A percentile compares a stretch with the other conserved stretches of the same genome.
Evolutionary conservation across 2,797 vertebrate species (phyloP).

Genomic region (Aldrovandia affinis): DNA sequence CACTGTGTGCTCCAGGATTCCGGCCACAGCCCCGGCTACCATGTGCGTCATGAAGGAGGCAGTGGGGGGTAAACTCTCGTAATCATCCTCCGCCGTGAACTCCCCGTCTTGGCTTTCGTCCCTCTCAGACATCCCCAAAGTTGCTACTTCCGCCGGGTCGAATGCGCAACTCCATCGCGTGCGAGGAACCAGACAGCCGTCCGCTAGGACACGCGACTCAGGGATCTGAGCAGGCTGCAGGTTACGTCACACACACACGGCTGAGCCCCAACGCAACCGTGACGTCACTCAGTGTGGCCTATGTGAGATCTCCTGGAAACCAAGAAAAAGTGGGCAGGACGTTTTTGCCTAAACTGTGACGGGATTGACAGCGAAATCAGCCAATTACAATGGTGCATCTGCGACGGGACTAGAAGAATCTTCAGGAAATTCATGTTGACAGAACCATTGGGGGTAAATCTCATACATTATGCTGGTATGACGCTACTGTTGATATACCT

Average conservation of each 20-base stretch:
- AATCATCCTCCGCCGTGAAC: conserved; percentile 70
- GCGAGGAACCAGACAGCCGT: conserved; percentile 37
- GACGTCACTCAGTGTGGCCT: conserved; percentile 52
- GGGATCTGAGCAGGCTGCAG: conserved; percentile 47
- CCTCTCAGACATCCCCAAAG: conserved; percentile 75
- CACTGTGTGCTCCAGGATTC: conserved; percentile 92
- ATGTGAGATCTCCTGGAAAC: conserved; percentile 47
- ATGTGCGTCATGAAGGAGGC: conserved; percentile 89
- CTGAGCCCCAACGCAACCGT: conserved; percentile 54
- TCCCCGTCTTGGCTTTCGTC: conserved; percentile 62
- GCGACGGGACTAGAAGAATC: not conserved
- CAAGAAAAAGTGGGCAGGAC: conserved; percentile 35
- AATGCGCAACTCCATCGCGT: conserved; percentile 73
- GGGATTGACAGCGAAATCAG: not conserved
- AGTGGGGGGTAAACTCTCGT: conserved; percentile 89
- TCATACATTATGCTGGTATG: too few species aligned
- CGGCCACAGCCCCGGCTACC: conserved; percentile 95
- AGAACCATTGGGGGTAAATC: not conserved
- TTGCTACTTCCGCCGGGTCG: conserved; percentile 58
- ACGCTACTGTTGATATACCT: too few species aligned
- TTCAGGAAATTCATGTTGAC: not conserved
- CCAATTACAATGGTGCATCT: conserved; percentile 61
- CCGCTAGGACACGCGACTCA: conserved; percentile 8
- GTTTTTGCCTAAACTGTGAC: not conserved
- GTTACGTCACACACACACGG: conserved; percentile 62